These are phyloP conservation scores for Atherinomorus stipes DNA, from an alignment of 2,113 vertebrate genomes.

Conservation along the genomic window DNA sequence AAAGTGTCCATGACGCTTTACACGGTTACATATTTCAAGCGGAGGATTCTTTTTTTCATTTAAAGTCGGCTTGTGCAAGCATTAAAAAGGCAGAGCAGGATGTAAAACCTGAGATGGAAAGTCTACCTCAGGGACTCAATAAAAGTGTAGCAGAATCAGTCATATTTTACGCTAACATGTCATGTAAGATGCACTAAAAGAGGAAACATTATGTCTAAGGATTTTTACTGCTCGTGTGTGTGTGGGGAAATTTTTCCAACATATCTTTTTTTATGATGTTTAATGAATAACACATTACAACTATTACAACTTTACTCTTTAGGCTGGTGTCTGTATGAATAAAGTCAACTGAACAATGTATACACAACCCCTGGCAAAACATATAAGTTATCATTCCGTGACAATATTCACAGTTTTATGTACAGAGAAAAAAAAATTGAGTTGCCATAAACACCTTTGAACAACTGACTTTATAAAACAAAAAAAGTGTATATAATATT, in stretches of 20 bases:
- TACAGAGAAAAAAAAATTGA: too few relatives aligned
- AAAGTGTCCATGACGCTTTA: background rate
- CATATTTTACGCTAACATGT: slow-evolving; percentile 26
- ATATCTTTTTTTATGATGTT: slow-evolving; percentile 21
- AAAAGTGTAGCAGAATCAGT: slow-evolving; percentile 40
- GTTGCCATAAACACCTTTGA: too few relatives aligned
- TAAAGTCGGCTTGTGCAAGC: background rate
- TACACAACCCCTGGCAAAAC: too few relatives aligned
- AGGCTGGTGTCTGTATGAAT: slow-evolving; percentile 18
- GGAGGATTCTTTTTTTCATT: background rate
- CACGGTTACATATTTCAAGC: background rate
- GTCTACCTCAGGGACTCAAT: slow-evolving; percentile 37
- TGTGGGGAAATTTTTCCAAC: slow-evolving; percentile 19
- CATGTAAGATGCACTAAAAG: slow-evolving; percentile 16
- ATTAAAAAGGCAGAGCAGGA: slow-evolving; percentile 11
- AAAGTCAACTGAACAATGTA: too few relatives aligned
- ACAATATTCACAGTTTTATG: too few relatives aligned
- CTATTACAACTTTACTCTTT: slow-evolving; percentile 25
- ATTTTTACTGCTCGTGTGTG: slow-evolving; percentile 15
- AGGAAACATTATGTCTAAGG: slow-evolving; percentile 33
- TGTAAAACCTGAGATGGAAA: slow-evolving; percentile 5
- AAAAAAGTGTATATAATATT: too few relatives aligned
- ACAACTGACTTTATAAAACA: too few relatives aligned
- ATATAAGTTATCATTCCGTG: too few relatives aligned
- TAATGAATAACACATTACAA: slow-evolving; percentile 43